Evolutionary conservation across 2,888 invertebrate genomes (phyloP), one percentile per base, ranked within the genome.

Genomic region (Fragum sueziense): DNA sequence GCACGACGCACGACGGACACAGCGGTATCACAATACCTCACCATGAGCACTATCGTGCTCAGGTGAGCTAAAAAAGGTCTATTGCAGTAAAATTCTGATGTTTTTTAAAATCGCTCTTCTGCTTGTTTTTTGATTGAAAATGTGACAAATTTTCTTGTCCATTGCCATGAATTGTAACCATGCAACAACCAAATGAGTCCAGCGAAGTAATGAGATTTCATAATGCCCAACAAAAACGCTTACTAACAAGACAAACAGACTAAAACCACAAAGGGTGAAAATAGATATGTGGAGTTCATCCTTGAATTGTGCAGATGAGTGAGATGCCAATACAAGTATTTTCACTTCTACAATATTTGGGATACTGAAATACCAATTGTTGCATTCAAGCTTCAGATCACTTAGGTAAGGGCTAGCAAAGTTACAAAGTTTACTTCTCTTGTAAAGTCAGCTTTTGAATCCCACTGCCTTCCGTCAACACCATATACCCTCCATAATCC

Each of bases 401-500:
- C 41, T 54, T 22, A 20, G 22, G 22, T 22, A n/a, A n/a, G n/a
- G n/a, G n/a, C 7, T 54, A 20, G 22, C 7, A 54, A 11, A 54
- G 22, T 20, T 7, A 54, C n/a, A 29, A 20, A 31, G 57, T 74
- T 74, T 72, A 79, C 79, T 29, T 69, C 72, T 17, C 51, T 41
- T 22, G 29, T 52, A 22, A 75, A 75, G 20, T 54, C 72, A 4
- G 3, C 20, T 25, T 72, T 34, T 1, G 22, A 17, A 62, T 27
- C 25, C 75, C 75, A 79, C 31, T 59, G 72, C 22, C 31, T 72
- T 11, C 47, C 62, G 69, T 79, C 79, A 25, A 27, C 14, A 27
- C 37, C 69, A 31, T 79, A 79, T 3, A 75, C 52, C 61, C 27
- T 71, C 47, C 27, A 52, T 31, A 41, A 20, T 47, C 47, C 37